phyloP scores from a whole-genome alignment of 2,888 invertebrate genomes.

The Amiota communis region DNA sequence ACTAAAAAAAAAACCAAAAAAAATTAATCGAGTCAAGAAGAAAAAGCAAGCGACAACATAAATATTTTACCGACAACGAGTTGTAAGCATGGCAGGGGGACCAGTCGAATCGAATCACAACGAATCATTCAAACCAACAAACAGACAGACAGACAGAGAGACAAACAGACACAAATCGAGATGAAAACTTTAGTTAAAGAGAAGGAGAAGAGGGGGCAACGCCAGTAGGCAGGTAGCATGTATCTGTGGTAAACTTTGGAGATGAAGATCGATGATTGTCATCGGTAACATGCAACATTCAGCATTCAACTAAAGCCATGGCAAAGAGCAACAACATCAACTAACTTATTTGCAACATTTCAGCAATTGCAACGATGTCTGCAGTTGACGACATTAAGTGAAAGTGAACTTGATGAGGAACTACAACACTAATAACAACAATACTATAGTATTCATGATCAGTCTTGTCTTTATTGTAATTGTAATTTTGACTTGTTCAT shows the following conservation, averaged over 20 bases:
- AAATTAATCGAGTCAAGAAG: neutral
- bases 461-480: too few relatives aligned
- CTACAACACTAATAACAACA: conserved; percentile 39
- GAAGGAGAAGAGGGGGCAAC: neutral
- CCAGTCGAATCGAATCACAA: conserved; percentile 8
- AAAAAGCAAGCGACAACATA: conserved; percentile 45
- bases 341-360: too few relatives aligned
- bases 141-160: conserved; percentile 11
- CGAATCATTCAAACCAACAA: conserved; percentile 25
- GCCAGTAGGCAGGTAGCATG: neutral
- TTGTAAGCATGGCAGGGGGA: neutral
- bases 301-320: conserved; percentile 40
- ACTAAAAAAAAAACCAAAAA: neutral
- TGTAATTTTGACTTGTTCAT: conserved; percentile 39
- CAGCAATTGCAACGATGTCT: neutral
- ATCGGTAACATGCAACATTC: conserved; percentile 40
- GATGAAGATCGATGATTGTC: conserved; percentile 71
- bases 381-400: conserved; percentile 59
- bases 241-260: conserved; percentile 43
- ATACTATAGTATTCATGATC: conserved; percentile 28
- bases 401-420: conserved; percentile 64
- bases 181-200: too few relatives aligned
- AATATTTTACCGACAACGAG: conserved; percentile 34
- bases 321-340: neutral
- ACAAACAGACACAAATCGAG: conserved; percentile 1